Percentiles rank a stretch among this genome's conserved stretches.
phyloP scores from a whole-genome alignment of 2,113 vertebrate genomes.

The Ciconia maguari region DNA sequence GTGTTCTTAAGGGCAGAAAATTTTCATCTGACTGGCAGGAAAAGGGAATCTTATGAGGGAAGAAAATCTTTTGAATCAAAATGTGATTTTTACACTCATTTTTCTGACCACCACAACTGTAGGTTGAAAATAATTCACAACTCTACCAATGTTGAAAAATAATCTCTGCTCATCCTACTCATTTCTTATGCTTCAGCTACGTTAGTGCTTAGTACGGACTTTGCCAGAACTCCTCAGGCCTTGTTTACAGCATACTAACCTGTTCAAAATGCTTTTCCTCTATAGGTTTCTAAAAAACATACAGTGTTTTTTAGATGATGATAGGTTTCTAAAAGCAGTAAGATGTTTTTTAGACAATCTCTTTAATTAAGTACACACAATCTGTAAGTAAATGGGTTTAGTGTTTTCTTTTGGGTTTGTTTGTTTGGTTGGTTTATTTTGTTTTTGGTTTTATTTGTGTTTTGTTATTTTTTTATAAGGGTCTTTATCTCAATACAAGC shows the following conservation, averaged over 20 bases:
- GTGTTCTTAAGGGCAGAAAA: background rate
- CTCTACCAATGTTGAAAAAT: background rate
- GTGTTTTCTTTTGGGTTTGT: background rate
- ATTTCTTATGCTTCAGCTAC: fast-evolving
- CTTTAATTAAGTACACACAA: background rate
- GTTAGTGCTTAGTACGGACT: fast-evolving
- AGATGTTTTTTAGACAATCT: background rate
- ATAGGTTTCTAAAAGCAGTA: background rate
- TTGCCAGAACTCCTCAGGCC: background rate
- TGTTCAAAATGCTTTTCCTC: background rate
- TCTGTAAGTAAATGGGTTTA: background rate
- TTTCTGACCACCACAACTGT: background rate
- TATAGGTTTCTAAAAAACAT: background rate
- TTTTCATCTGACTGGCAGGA: background rate
- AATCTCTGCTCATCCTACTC: background rate
- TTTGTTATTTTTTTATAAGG: background rate
- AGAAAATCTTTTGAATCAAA: background rate
- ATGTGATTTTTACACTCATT: background rate
- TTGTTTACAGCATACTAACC: background rate
- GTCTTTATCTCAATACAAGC: background rate
- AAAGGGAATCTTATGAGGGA: background rate
- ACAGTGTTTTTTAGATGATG: fast-evolving
- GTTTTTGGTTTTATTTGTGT: no score
- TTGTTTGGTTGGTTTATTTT: background rate
- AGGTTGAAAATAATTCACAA: background rate